Evolutionary conservation across 2,113 vertebrate genomes (phyloP).

Genomic region (Periophthalmus modestus): DNA sequence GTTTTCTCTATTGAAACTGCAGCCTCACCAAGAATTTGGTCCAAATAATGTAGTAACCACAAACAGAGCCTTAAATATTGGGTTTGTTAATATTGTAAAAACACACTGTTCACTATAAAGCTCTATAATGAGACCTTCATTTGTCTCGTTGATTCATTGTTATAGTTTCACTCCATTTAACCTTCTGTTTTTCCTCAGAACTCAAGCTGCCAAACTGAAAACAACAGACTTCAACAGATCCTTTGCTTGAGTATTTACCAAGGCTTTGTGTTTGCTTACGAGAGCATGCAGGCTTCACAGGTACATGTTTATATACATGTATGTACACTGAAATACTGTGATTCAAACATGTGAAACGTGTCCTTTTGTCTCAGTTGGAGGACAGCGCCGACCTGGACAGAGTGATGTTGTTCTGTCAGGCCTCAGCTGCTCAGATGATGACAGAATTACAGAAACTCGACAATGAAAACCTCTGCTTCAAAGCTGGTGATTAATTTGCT

Average conservation of each 20-base stretch:
- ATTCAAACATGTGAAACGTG: background rate
- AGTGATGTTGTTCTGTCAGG: constrained; percentile 74
- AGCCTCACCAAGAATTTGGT: too few relatives aligned
- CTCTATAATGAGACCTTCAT: too few relatives aligned
- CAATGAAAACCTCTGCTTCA: constrained; percentile 72
- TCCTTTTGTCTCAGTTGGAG: constrained; percentile 61
- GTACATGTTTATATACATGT: constrained; percentile 55
- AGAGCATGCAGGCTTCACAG: constrained; percentile 80
- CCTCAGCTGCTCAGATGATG: constrained; percentile 75
- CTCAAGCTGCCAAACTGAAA: constrained; percentile 46
- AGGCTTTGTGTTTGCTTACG: constrained; percentile 72
- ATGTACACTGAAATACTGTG: too few relatives aligned
- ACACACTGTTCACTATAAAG: too few relatives aligned
- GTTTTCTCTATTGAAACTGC: too few relatives aligned
- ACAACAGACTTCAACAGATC: constrained; percentile 75
- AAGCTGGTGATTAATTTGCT: constrained; percentile 77
- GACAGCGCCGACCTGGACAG: constrained; percentile 54
- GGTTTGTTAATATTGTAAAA: too few relatives aligned
- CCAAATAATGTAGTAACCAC: too few relatives aligned
- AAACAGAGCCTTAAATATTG: too few relatives aligned
- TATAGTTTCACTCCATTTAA: background rate
- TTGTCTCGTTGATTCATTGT: background rate
- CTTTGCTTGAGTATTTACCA: constrained; percentile 81
- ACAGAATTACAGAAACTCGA: constrained; percentile 71
- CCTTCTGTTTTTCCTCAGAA: constrained; percentile 36